These are phyloP conservation scores for Steromphala cineraria DNA, from an alignment of 2,888 invertebrate genomes.

Conservation along the genomic window DNA sequence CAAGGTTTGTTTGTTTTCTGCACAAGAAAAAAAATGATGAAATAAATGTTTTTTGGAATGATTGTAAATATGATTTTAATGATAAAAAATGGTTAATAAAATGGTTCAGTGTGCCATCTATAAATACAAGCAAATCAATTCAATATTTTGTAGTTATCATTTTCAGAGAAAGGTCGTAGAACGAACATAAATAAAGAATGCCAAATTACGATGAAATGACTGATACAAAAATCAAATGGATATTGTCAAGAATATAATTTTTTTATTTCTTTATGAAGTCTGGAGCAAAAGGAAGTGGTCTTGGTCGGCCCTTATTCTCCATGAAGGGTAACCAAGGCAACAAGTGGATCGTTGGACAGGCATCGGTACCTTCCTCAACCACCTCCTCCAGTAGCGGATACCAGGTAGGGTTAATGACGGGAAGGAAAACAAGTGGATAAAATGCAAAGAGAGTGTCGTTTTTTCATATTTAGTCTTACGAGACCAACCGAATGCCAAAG, in stretches of 20 bases:
- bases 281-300: slow-evolving; percentile 26
- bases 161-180: too few species aligned
- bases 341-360: slow-evolving; percentile 56
- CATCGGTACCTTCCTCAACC: slow-evolving; percentile 43
- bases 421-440: too few species aligned
- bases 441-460: too few species aligned
- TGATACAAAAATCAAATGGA: not conserved
- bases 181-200: too few species aligned
- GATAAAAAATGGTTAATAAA: too few species aligned
- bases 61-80: not conserved
- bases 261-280: slow-evolving; percentile 26
- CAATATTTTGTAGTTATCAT: too few species aligned
- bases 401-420: not conserved
- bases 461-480: too few species aligned
- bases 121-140: too few species aligned
- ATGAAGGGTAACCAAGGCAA: slow-evolving; percentile 64
- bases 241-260: not conserved
- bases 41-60: not conserved
- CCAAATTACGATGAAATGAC: not conserved
- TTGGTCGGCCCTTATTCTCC: slow-evolving; percentile 47
- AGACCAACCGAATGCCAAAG: not conserved
- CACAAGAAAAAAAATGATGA: not conserved
- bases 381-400: slow-evolving; percentile 48
- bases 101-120: too few species aligned
- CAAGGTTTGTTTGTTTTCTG: slow-evolving; percentile 39